Base-by-base conservation (phyloP, 92 coral and sea anemone genomes). In the Umimayanthus kanabou region DNA sequence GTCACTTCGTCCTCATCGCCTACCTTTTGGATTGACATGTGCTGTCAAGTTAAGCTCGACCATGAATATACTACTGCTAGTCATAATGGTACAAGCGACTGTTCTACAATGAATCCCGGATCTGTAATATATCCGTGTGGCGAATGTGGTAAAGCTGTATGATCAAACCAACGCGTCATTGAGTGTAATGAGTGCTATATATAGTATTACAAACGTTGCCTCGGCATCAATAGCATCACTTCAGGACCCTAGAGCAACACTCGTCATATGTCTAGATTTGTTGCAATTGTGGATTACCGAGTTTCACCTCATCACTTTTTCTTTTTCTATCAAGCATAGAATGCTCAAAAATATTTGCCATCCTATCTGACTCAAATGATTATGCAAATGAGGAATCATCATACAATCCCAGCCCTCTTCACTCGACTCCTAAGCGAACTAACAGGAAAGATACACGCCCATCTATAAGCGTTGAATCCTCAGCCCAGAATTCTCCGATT, bases 151-250 rank as follows among this genome's bases (percentile, higher is more conserved):
- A 80, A 80, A 80, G 75, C 85, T 81, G 85, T 39, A 64, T 25
- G 85, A 61, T 81, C 75, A 37, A 81, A 81, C 53, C 75, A 81
- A 61, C 85, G 85, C 22, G 85, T 14, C 74, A 81, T 65, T 61
- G 85, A 81, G 55, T 81, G 85, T 61, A 53, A 81, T 23, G 85
- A 81, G 55, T 81, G 85, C 57, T 81, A 64, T 64, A 42, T 81
- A 81, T 81, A 74, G 85, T 39, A 61, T 14, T 57, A 81, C 75
- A 65, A 81, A 81, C 73, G 67, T 69, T 81, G 58, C 69, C 74
- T 61, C 73, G 74, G 33, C 74, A 81, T 81, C 9, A 81, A 81
- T 42, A 81, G 73, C 69, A 6, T 40, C 67, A 64, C 33, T 66
- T 81, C 37, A 81, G 67, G 53, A 81, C 55, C 85, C 40, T 65